Evolutionary conservation across 2,113 vertebrate species (phyloP).

Genomic region (Illadopsis cleaveri): DNA sequence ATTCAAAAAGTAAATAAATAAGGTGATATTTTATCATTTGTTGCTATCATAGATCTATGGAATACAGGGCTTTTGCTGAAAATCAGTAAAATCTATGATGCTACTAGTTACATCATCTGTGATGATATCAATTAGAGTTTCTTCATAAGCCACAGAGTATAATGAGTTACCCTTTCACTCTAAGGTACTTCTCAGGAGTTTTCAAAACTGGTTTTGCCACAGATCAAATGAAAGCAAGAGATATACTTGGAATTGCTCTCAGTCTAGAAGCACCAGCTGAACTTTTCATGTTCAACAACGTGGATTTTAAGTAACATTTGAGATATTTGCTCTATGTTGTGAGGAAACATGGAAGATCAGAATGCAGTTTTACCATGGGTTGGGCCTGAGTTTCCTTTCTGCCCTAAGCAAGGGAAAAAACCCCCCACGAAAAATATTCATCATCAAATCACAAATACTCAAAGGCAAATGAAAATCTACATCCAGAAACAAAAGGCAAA

Average conservation of each 20-base stretch:
- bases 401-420: not conserved
- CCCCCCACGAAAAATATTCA: not conserved
- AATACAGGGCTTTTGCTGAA: not conserved
- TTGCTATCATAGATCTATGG: not conserved
- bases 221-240: not conserved
- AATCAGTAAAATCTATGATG: not conserved
- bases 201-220: not conserved
- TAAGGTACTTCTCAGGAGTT: not conserved
- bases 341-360: not conserved
- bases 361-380: fast-evolving
- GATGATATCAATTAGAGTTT: not conserved
- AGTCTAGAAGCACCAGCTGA: not conserved
- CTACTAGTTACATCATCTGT: not conserved
- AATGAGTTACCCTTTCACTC: not conserved
- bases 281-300: not conserved
- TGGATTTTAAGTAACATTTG: not conserved
- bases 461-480: not conserved
- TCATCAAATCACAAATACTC: not conserved
- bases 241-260: not conserved
- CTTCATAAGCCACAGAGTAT: not conserved
- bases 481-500: not conserved
- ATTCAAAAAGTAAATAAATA: not conserved
- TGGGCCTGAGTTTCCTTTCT: not conserved
- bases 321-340: not conserved
- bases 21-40: not conserved